A percentile compares a stretch with the other conserved stretches of the same genome.
Conservation (phyloP, 2,113 vertebrate species). For the Sapajus apella region DNA sequence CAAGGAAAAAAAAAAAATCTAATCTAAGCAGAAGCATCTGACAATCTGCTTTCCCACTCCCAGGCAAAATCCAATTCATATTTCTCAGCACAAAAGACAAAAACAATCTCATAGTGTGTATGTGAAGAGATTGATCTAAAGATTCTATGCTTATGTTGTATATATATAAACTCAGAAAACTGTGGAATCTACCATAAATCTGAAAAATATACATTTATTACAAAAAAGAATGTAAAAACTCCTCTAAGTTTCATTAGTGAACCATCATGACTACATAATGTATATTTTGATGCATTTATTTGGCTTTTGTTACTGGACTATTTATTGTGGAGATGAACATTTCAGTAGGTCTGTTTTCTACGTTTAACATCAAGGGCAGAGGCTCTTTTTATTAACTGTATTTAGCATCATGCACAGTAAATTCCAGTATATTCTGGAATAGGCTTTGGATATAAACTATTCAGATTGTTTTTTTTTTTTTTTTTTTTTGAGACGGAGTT, state of each 20-base stretch:
- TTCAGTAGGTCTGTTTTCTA: not conserved
- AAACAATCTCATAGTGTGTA: not conserved
- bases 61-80: not conserved
- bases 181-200: not conserved
- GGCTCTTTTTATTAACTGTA: not conserved
- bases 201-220: not conserved
- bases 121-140: not conserved
- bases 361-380: not conserved
- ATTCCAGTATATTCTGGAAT: not conserved
- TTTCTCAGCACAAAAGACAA: constrained; percentile 21
- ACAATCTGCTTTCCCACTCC: not conserved
- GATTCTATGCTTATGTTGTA: not conserved
- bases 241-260: not conserved
- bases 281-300: not conserved
- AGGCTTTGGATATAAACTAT: not conserved
- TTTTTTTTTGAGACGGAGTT: no score
- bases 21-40: not conserved
- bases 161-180: not conserved
- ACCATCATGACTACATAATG: not conserved
- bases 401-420: not conserved
- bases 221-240: not conserved
- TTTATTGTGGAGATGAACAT: not conserved
- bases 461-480: not conserved
- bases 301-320: not conserved
- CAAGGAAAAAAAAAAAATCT: not conserved